Evolutionary conservation across 2,113 vertebrate genomes (phyloP), one percentile per base, ranked within the genome.

Genomic region (Psephotus haematonotus): DNA sequence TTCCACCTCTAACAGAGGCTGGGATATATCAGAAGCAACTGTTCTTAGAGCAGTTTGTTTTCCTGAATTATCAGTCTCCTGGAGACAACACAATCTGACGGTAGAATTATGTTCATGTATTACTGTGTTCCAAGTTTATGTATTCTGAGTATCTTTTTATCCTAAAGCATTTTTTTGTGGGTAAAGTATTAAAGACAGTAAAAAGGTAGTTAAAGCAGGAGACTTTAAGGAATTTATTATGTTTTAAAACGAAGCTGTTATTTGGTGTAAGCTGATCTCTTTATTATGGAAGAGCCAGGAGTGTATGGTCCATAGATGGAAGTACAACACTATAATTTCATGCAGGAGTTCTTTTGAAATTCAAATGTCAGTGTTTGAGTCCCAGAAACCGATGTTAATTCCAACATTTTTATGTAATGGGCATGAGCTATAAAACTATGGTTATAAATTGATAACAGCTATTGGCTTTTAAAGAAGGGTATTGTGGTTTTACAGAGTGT

Each of bases 271-370:
- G 27, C 23, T 44, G n/a, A 71, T 75, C 33, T 88, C 43, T 44
- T 43, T 83, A 43, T 71, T 82, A n/a, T 11, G 65, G 57, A 87
- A 82, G 57, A 89, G 39, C 15, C 6, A 19, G 55, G 86, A 75
- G 50, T 79, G 6, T 59, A 5, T 75, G 29, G 55, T 95, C 81
- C 72, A 5, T 5, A 60, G 95, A 84, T 80, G 33, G 55, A 92
- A 82, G 49, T 59, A 53, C 23, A 91, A 28, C 1, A 1, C 77
- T 59, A 4, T 71, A 50, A 92, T 95, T 90, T 91, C 50, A 78
- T 88, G 72, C 77, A 84, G 64, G 55, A 93, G 29, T 91, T 92
- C 64, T 91, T 94, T 71, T 93, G 95, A 95, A 93, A 91, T 95
- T 91, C 50, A 93, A 28, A 87, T 97, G 65, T 64, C 72, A 72